Conservation (phyloP, 2,888 invertebrate genomes). For the Anarsia innoxiella region DNA sequence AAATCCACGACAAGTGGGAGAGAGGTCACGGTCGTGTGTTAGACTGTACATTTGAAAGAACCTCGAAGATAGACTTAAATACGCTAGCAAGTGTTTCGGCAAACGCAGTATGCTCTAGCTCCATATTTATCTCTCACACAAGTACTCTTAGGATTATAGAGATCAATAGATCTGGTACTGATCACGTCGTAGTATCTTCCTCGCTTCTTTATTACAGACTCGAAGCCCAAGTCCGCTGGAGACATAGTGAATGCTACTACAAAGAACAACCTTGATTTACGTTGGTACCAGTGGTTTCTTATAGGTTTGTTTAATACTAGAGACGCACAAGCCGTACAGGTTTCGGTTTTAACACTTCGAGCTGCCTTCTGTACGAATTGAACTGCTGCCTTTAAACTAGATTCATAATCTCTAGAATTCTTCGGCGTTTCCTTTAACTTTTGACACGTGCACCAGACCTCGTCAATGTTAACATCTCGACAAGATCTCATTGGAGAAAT, state of each 20-base stretch:
- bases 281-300: background rate
- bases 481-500: constrained; percentile 77
- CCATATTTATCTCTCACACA: no score
- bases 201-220: no score
- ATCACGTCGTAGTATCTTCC: no score
- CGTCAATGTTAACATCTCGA: background rate
- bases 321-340: background rate
- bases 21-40: no score
- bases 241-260: background rate
- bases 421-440: background rate
- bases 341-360: background rate
- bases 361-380: background rate
- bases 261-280: background rate
- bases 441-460: background rate
- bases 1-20: no score
- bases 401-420: background rate
- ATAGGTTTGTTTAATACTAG: background rate
- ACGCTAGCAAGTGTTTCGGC: no score
- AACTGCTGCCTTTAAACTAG: background rate
- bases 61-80: no score
- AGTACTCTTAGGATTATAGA: no score
- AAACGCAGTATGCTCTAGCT: no score
- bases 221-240: no score
- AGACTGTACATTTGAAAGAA: no score
- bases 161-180: no score